A percentile compares a stretch with the other conserved stretches of the same genome.
phyloP scores from a whole-genome alignment of 2,113 vertebrate genomes.

The Platichthys stellatus region DNA sequence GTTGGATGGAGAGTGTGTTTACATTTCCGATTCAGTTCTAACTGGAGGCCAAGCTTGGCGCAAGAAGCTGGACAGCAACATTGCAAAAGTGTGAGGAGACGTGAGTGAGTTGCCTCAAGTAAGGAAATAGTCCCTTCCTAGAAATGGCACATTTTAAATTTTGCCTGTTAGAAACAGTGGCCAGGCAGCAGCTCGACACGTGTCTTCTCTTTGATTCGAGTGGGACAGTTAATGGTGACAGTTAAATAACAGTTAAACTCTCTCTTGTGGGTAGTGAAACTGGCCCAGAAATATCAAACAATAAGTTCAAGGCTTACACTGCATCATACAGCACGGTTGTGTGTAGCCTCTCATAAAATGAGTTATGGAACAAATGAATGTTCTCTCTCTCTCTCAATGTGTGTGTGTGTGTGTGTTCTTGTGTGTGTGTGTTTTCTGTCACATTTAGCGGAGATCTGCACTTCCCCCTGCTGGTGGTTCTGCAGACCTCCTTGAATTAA shows the following conservation, averaged over 20 bases:
- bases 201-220: conserved; percentile 3
- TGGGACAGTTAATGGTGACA: conserved; percentile 17
- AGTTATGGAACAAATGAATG: conserved; percentile 18
- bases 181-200: not conserved
- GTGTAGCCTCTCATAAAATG: conserved; percentile 1
- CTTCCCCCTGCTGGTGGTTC: conserved; percentile 76
- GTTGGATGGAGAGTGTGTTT: not conserved
- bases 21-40: not conserved
- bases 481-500: conserved; percentile 32
- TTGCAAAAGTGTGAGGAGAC: not conserved
- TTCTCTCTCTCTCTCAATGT: not conserved
- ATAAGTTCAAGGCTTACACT: not conserved
- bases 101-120: not conserved
- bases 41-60: not conserved
- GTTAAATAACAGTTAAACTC: conserved; percentile 9
- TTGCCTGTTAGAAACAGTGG: not conserved
- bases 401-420: conserved; percentile 2
- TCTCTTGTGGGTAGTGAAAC: not conserved
- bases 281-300: not conserved
- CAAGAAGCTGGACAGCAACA: not conserved
- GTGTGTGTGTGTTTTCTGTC: conserved; percentile 17
- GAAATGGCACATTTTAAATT: not conserved
- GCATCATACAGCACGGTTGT: conserved; percentile 7
- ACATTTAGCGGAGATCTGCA: conserved; percentile 75
- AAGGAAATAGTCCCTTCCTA: not conserved